Conservation (phyloP, 2,888 invertebrate genomes). For the Drosophila stalkeri region DNA sequence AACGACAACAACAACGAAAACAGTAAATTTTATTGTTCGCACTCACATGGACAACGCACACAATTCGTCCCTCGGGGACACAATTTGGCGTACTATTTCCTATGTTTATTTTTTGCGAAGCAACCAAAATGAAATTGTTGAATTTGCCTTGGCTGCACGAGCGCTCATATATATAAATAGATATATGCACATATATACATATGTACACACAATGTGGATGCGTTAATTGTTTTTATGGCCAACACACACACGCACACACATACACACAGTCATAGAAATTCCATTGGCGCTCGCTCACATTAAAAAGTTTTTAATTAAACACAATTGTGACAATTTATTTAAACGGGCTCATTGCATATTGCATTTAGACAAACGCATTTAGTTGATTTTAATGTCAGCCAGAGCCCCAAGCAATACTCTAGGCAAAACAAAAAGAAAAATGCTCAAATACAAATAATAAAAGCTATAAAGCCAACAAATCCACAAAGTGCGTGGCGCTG, state of each 20-base stretch:
- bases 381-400: constrained; percentile 56
- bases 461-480: constrained; percentile 1
- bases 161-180: background rate
- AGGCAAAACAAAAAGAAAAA: background rate
- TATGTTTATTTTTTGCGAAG: constrained; percentile 29
- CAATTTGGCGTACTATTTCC: constrained; percentile 50
- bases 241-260: constrained; percentile 23
- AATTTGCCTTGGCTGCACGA: constrained; percentile 35
- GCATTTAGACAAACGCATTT: constrained; percentile 51
- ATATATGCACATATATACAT: constrained; percentile 10
- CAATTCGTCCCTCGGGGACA: constrained; percentile 41
- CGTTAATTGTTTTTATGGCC: constrained; percentile 74
- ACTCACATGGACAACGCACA: constrained; percentile 46
- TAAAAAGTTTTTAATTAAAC: constrained; percentile 77
- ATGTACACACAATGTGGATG: constrained; percentile 46
- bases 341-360: constrained; percentile 63
- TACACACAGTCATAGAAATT: constrained; percentile 25
- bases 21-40: constrained; percentile 77
- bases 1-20: constrained; percentile 70
- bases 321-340: constrained; percentile 75
- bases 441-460: background rate
- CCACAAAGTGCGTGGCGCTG: constrained; percentile 12
- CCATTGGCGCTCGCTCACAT: constrained; percentile 25
- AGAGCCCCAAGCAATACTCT: constrained; percentile 1
- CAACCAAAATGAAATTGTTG: constrained; percentile 72